Base-by-base conservation (phyloP, 2,113 vertebrate species). In the Pampusana beccarii region DNA sequence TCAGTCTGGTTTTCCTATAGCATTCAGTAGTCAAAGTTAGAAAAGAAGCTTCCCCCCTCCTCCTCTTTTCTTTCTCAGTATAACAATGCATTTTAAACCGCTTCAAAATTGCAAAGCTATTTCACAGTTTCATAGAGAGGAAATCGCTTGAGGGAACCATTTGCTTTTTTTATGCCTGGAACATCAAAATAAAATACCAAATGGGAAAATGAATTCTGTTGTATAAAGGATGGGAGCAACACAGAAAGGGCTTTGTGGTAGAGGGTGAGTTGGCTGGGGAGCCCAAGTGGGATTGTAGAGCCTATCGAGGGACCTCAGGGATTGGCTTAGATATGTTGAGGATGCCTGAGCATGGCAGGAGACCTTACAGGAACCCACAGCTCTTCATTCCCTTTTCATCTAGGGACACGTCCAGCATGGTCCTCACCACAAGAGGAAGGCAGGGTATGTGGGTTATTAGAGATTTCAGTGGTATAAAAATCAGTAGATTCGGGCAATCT, bases 161-260 rank as follows among this genome's bases (percentile, higher is more conserved):
- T 97, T 97, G 93, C 86, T 97, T 98, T 97, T 97, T 96, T 98
- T 97, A 97, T 97, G 97, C 95, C 95, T 92, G 64, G 93, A 98
- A 97, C 95, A 97, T 97, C 97, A 98, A 98, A 98, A 97, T 97
- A 97, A 98, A 98, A 97, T 96, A 96, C 94, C 96, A 97, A 97
- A 88, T 62, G 88, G 96, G 93, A 97, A 98, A 97, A 97, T 91
- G 93, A 97, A 97, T 97, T 97, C 88, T 73, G 74, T 80, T 80
- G 38, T 92, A 57, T 81, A 87, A 88, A 95, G 92, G 73, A 85
- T 44, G 77, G 53, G 48, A 70, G 70, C 20, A 65, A 38, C 51
- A 74, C 31, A 90, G 75, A 94, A 95, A 10, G 12, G 53, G 24
- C 29, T 91, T 90, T 87, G 51, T 87, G 62, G 13, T 21, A 44